Conservation (phyloP, 1,140 invertebrate genomes). For the Cydia strobilella region DNA sequence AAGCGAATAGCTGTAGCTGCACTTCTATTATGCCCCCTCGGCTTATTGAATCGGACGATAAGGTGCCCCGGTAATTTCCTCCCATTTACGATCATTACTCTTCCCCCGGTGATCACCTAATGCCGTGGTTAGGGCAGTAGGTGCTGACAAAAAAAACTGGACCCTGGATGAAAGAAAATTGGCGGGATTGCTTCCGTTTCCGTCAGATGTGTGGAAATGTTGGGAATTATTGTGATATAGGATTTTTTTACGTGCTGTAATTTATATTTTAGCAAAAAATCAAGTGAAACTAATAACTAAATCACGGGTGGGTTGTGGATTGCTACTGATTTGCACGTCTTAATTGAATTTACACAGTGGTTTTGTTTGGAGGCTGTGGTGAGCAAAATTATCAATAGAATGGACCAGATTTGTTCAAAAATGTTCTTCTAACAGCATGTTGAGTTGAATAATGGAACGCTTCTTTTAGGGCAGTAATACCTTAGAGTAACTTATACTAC, state of each 20-base stretch:
- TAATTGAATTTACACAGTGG: too few species aligned
- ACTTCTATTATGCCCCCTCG: conserved; percentile 75
- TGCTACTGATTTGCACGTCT: too few species aligned
- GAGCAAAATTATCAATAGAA: too few species aligned
- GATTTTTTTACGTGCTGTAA: not conserved
- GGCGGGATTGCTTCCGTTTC: conserved; percentile 27
- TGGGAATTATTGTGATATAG: conserved; percentile 15
- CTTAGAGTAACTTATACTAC: too few species aligned
- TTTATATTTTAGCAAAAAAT: not conserved
- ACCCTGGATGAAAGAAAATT: conserved; percentile 22
- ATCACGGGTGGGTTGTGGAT: not conserved
- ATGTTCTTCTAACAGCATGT: too few species aligned
- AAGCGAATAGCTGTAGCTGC: conserved; percentile 63
- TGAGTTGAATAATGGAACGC: too few species aligned
- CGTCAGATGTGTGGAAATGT: conserved; percentile 16
- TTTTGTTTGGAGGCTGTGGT: too few species aligned
- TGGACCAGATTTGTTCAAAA: too few species aligned
- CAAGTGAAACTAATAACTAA: not conserved
- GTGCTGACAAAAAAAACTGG: conserved; percentile 39
- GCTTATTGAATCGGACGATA: conserved; percentile 77
- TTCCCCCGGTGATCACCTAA: conserved; percentile 65
- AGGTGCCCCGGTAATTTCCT: conserved; percentile 76
- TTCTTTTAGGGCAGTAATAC: too few species aligned
- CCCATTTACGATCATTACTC: conserved; percentile 77
- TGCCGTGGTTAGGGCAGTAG: conserved; percentile 52